Base-by-base conservation (phyloP, 1,140 invertebrate genomes). In the Lutraria rhynchaena region DNA sequence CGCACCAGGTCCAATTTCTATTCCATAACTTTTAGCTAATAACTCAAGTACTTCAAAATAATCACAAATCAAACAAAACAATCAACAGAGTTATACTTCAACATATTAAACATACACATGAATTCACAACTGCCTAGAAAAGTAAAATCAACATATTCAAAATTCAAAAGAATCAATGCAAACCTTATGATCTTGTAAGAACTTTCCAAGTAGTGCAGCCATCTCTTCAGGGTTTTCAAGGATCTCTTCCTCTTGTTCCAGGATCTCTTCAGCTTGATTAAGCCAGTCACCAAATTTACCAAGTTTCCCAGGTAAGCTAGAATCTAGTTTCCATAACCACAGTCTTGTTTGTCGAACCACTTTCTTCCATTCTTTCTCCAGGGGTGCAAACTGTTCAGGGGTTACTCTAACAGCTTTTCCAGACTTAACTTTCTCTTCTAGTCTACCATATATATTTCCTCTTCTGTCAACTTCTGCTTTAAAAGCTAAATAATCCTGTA, bases 271-370 rank as follows among this genome's bases (percentile, higher is more conserved):
- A 7, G 97, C 97, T 85, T 95, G 94, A 60, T 96, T 95, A 15
- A 99, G 91, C 97, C 98, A 98, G 89, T 96, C 95, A n/a, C 96
- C 97, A 15, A 98, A 94, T 75, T 95, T 93, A 53, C 95, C 95
- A 60, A 99, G 95, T 87, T 96, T 95, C 41, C 96, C 96, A 9
- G 97, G 96, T 35, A 99, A 92, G 75, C 94, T 94, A 0, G 95
- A 95, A 91, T 99, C 97, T 81, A 98, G 92, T 19, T 90, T 92
- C 83, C 87, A 83, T 73, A 89, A 81, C 90, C 89, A 90, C 53
- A 81, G 81, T 17, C 83, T 95, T 91, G 85, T 87, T 63, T 86
- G 73, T 31, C 87, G 67, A 19, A 86, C 85, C 51, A 87, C 85
- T 58, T 89, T 84, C 44, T 81, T 76, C 89, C 89, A 91, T 19